These are phyloP conservation scores for Otocyon megalotis DNA, from an alignment of 2,113 vertebrate genomes.

Conservation along the genomic window DNA sequence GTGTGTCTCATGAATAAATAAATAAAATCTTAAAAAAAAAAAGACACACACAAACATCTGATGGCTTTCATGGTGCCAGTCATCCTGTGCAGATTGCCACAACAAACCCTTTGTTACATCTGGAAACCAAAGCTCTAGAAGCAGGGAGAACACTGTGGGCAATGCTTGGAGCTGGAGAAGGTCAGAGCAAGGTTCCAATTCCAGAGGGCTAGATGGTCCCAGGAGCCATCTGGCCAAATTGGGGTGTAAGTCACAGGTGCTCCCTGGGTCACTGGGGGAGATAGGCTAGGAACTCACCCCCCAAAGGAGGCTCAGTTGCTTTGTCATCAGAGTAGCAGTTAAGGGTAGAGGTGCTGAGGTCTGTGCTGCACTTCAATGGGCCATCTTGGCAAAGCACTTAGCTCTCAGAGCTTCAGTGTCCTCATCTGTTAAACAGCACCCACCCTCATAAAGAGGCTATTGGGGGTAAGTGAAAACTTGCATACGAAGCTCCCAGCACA, in stretches of 20 bases:
- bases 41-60: background rate
- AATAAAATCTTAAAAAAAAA: no score
- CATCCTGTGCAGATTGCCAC: background rate
- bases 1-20: no score
- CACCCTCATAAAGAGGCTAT: background rate
- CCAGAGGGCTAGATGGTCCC: background rate
- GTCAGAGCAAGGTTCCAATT: background rate
- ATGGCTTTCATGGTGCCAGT: background rate
- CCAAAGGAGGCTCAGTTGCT: background rate
- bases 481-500: background rate
- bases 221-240: background rate
- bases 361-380: background rate
- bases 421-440: background rate
- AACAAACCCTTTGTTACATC: slow-evolving; percentile 36
- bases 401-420: background rate
- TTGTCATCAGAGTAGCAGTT: background rate
- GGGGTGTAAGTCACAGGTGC: background rate
- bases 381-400: background rate
- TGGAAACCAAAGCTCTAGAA: slow-evolving; percentile 12
- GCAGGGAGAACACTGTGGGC: background rate
- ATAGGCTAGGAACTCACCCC: background rate
- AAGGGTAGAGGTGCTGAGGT: background rate
- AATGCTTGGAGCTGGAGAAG: background rate
- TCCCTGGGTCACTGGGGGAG: background rate
- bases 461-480: background rate